Evolutionary conservation across 2,797 vertebrate genomes (phyloP).

Genomic region (Mus minutoides): DNA sequence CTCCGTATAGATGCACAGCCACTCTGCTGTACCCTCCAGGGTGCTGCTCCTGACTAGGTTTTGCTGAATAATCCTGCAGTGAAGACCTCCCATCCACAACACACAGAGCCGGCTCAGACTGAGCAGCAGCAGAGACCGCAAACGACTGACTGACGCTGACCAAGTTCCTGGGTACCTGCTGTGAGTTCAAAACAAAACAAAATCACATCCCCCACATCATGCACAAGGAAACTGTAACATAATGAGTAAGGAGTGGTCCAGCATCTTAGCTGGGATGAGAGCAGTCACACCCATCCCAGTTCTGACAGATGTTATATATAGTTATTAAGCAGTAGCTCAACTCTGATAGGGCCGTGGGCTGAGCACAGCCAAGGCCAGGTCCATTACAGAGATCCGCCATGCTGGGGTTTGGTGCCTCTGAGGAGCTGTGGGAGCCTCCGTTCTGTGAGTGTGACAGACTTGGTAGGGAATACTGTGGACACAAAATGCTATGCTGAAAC

Average conservation of each 20-base stretch:
- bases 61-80: neutral
- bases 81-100: neutral
- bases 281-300: neutral
- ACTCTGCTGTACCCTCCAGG: neutral
- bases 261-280: neutral
- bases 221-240: neutral
- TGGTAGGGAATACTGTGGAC: neutral
- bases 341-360: neutral
- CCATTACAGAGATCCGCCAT: neutral
- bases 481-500: conserved; percentile 1
- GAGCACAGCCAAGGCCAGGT: neutral
- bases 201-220: neutral
- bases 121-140: neutral
- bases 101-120: neutral
- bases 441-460: neutral
- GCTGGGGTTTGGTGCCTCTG: neutral
- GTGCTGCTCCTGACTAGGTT: neutral
- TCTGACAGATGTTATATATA: neutral
- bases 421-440: neutral
- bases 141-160: too few relatives aligned
- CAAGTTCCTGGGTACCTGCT: neutral
- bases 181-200: neutral
- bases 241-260: neutral
- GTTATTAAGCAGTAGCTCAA: neutral
- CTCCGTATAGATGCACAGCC: neutral